phyloP scores from a whole-genome alignment of 2,888 invertebrate species.

The Pachliopta kotzebuea region DNA sequence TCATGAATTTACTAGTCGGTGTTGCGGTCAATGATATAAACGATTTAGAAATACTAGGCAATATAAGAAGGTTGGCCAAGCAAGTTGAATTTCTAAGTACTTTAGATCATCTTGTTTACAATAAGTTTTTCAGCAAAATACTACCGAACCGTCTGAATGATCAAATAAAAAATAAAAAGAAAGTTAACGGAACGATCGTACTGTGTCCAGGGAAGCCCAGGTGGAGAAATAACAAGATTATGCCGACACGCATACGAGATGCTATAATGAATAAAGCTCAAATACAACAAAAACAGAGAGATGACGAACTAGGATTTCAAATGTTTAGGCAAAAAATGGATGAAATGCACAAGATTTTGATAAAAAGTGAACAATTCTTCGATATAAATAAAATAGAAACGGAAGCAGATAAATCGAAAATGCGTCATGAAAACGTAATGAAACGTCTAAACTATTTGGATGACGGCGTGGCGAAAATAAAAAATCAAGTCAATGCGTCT shows the following conservation, averaged over 20 bases:
- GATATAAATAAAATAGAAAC: constrained; percentile 31
- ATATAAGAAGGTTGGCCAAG: constrained; percentile 75
- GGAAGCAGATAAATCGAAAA: constrained; percentile 35
- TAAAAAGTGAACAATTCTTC: constrained; percentile 41
- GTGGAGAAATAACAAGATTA: constrained; percentile 50
- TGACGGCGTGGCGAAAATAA: constrained; percentile 51
- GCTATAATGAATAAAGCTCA: constrained; percentile 67
- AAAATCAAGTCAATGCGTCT: constrained; percentile 48
- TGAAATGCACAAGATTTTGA: constrained; percentile 63
- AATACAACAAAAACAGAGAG: constrained; percentile 57
- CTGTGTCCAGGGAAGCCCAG: constrained; percentile 67
- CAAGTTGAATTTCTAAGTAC: constrained; percentile 78
- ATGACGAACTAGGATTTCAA: constrained; percentile 55
- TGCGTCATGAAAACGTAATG: constrained; percentile 52
- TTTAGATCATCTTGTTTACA: constrained; percentile 74
- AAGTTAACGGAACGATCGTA: constrained; percentile 51
- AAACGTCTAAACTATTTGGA: constrained; percentile 57
- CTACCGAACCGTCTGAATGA: constrained; percentile 56
- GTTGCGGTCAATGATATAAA: constrained; percentile 82
- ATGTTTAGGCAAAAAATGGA: constrained; percentile 55
- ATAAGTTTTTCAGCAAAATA: constrained; percentile 58
- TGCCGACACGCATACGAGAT: constrained; percentile 63
- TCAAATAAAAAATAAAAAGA: constrained; percentile 60
- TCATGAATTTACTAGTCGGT: constrained; percentile 82
- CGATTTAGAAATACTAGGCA: constrained; percentile 78